Base-by-base conservation (phyloP, 2,113 vertebrate species). In the Channa argus region DNA sequence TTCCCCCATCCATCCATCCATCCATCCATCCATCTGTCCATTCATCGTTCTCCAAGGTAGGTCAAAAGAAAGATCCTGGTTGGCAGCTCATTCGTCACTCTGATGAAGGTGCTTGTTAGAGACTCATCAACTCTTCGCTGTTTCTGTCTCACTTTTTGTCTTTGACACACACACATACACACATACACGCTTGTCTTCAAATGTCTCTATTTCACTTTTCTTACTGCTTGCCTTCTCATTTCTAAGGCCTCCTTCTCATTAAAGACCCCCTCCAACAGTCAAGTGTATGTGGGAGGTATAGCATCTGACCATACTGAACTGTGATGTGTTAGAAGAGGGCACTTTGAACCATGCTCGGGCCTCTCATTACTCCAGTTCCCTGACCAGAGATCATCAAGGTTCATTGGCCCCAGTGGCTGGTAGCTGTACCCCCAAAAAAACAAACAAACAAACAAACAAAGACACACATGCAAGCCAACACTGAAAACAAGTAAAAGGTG, bases 91-190 rank as follows among this genome's bases (percentile, higher is more conserved):
- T 93, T 88, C 75, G 69, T 91, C 86, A 87, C 79, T 82, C 82
- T 92, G 92, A 93, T 91, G 86, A 91, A 94, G 89, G 80, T 34
- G 86, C 92, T 93, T 92, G 92, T 93, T 93, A 94, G 88, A 84
- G 79, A 89, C 74, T 89, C 80, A 86, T 87, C 88, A 88, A n/a
- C 74, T 87, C 56, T 47, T 81, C 63, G 77, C 51, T 56, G 37
- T 58, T 10, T 70, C 54, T 44, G 44, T 4, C 4, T 41, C 39
- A 5, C 4, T 41, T 7, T 41, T 24, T 24, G 24, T 24, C 24
- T 24, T 36, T 24, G 24, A 24, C 24, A 24, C 51, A 5, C 47
- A 7, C 63, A 14, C 56, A n/a, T 47, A 37, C 41, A 44, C 13
- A 37, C 61, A 13, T 44, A 59, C 56, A 13, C 46, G 55, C 82